Evolutionary conservation across 2,888 invertebrate species (phyloP).

Genomic region (Cryptocephalus moraei): DNA sequence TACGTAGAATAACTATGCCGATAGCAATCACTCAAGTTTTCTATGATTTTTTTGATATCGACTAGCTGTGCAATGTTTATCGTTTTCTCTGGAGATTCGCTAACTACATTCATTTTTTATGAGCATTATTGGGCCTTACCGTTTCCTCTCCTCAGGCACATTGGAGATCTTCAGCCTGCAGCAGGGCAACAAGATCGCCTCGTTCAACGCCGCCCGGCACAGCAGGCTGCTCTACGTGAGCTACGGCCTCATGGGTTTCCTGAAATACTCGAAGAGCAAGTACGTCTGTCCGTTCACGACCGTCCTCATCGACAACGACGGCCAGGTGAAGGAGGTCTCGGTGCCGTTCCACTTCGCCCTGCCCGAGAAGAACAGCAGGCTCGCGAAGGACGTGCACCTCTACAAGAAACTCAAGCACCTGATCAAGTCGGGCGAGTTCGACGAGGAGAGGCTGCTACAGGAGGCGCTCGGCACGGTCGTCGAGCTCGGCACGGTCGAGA

Average conservation of each 20-base stretch:
- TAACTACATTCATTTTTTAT: too few relatives aligned
- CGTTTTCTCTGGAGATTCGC: too few relatives aligned
- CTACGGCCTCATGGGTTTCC: constrained; percentile 69
- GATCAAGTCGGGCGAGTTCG: constrained; percentile 44
- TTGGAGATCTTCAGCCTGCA: constrained; percentile 90
- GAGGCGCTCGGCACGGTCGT: constrained; percentile 48
- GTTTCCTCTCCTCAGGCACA: constrained; percentile 39
- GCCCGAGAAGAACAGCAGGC: constrained; percentile 76
- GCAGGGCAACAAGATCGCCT: constrained; percentile 81
- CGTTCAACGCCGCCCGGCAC: constrained; percentile 80
- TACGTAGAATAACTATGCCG: too few relatives aligned
- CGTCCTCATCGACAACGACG: constrained; percentile 74
- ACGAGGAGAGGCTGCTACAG: constrained; percentile 41
- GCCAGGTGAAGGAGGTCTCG: constrained; percentile 67
- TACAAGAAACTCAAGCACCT: constrained; percentile 64
- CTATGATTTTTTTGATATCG: too few relatives aligned
- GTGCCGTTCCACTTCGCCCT: constrained; percentile 89
- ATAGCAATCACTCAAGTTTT: too few relatives aligned
- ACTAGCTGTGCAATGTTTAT: too few relatives aligned
- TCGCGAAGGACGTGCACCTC: constrained; percentile 79
- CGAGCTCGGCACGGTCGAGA: constrained; percentile 61
- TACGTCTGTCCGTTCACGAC: constrained; percentile 57
- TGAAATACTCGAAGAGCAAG: constrained; percentile 43
- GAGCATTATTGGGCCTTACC: too few relatives aligned
- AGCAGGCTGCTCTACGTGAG: constrained; percentile 71